Evolutionary conservation across 2,113 vertebrate genomes (phyloP).

Genomic region (Larimichthys crocea): DNA sequence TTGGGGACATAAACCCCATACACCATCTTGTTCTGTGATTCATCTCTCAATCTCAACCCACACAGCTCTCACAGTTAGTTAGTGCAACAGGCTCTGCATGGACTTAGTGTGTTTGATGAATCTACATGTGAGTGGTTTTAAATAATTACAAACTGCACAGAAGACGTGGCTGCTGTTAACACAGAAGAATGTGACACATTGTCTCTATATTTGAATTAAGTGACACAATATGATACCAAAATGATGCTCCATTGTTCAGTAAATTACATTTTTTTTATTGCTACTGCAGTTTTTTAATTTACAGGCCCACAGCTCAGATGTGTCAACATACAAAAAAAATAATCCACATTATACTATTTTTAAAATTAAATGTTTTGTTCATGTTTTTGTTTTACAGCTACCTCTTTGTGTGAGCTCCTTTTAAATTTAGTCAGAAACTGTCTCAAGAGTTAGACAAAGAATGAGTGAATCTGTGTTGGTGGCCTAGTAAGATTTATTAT

Average conservation of each 20-base stretch:
- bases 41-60: constrained; percentile 67
- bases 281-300: not conserved
- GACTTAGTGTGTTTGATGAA: not conserved
- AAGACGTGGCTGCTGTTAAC: not conserved
- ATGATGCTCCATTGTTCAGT: constrained; percentile 6
- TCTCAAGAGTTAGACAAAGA: not conserved
- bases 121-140: not conserved
- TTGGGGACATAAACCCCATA: constrained; percentile 68
- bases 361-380: not conserved
- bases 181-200: not conserved
- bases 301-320: not conserved
- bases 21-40: constrained; percentile 77
- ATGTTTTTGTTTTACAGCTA: not conserved
- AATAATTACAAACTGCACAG: not conserved
- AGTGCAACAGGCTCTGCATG: constrained; percentile 40
- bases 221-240: not conserved
- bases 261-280: not conserved
- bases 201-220: not conserved
- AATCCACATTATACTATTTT: not conserved
- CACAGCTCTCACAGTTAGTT: constrained; percentile 43
- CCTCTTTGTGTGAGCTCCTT: not conserved
- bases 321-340: not conserved
- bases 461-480: constrained; percentile 1
- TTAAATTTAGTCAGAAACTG: no score
- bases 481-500: constrained; percentile 3